Percentiles rank a stretch among this genome's conserved stretches.
These are phyloP conservation scores for Rhopilema esculentum DNA, from an alignment of 30 jellyfish, hydroid and myxozoan genomes.

Conservation along the genomic window DNA sequence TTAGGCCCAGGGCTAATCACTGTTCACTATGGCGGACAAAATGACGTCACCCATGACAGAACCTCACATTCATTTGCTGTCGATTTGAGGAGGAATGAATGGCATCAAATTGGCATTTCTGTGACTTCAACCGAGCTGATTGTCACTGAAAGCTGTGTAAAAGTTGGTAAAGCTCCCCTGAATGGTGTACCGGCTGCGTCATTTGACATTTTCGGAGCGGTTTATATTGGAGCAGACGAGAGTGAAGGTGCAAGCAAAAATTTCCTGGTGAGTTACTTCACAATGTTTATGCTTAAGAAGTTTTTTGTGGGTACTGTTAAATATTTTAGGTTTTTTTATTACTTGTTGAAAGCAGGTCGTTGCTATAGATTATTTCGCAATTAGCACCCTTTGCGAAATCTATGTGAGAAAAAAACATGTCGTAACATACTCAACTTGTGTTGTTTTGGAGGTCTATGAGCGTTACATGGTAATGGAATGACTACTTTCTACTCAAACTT, in stretches of 20 bases:
- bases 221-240: conserved; percentile 90
- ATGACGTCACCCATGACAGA: conserved; percentile 64
- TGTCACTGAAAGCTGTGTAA: conserved; percentile 68
- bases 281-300: neutral
- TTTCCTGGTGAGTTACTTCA: conserved; percentile 55
- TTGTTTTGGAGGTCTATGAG: neutral
- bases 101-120: conserved; percentile 84
- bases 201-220: conserved; percentile 87
- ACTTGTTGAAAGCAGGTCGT: too few relatives aligned
- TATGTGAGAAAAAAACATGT: neutral
- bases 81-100: conserved; percentile 61
- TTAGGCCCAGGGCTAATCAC: conserved; percentile 71
- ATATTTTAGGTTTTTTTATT: neutral
- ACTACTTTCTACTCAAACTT: too few relatives aligned
- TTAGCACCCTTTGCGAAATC: neutral
- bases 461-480: too few relatives aligned
- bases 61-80: conserved; percentile 66
- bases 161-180: conserved; percentile 59
- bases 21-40: conserved; percentile 60
- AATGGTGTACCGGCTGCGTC: conserved; percentile 17
- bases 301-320: too few relatives aligned
- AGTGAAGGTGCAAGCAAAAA: conserved; percentile 76
- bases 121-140: conserved; percentile 43
- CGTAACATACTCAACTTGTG: neutral
- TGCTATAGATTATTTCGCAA: too few relatives aligned